A percentile compares a stretch with the other conserved stretches of the same genome.
phyloP scores from a whole-genome alignment of 2,888 invertebrate genomes.

The Cyclophora punctaria region DNA sequence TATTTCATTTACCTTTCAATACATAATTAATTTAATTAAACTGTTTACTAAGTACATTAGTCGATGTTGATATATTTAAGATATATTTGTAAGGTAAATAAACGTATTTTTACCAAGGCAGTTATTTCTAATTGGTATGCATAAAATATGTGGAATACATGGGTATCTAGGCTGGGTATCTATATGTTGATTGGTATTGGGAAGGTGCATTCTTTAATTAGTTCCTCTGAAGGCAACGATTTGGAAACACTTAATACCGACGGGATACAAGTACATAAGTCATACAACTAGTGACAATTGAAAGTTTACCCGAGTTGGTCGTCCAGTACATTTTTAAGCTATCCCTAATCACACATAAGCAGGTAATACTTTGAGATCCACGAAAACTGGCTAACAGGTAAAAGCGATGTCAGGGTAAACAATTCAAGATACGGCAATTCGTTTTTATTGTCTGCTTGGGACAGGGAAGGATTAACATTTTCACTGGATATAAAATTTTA shows the following conservation, averaged over 20 bases:
- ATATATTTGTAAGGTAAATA: no score
- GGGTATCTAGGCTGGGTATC: slow-evolving; percentile 13
- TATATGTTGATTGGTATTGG: slow-evolving; percentile 11
- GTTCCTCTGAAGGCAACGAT: not conserved
- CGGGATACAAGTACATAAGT: no score
- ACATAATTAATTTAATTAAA: not conserved
- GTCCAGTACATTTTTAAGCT: slow-evolving; percentile 6
- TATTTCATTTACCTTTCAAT: not conserved
- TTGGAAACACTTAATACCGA: not conserved
- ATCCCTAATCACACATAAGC: slow-evolving; percentile 12
- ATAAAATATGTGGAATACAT: slow-evolving; percentile 2
- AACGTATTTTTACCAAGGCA: no score
- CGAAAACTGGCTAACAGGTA: slow-evolving; percentile 18
- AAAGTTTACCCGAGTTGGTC: not conserved
- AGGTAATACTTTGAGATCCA: slow-evolving; percentile 11
- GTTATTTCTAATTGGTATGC: no score
- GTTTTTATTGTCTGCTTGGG: slow-evolving; percentile 60
- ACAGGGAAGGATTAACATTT: slow-evolving; percentile 64
- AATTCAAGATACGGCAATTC: slow-evolving; percentile 62
- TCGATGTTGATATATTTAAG: no score
- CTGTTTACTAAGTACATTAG: no score
- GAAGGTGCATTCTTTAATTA: no score
- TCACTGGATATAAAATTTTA: slow-evolving; percentile 66
- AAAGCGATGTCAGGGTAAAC: slow-evolving; percentile 36
- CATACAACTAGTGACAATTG: slow-evolving; percentile 1